These are phyloP conservation scores for Strigamia transsilvanica DNA, from an alignment of 2,888 invertebrate genomes.

Conservation along the genomic window DNA sequence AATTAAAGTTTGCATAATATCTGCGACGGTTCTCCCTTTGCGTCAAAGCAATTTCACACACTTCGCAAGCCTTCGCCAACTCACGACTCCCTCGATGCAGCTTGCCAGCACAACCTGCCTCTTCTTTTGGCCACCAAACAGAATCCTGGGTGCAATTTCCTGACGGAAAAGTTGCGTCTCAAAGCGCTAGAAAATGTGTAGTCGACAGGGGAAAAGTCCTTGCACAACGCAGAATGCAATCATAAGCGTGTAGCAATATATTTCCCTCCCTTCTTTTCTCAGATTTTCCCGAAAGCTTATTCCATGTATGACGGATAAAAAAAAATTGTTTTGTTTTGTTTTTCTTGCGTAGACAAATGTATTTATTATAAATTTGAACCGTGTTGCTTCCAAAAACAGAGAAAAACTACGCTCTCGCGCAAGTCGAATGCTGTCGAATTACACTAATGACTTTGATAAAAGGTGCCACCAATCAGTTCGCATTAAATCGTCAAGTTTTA, in stretches of 20 bases:
- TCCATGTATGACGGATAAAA: background rate
- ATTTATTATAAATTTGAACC: too few species aligned
- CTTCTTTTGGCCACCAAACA: conserved; percentile 28
- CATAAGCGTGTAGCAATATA: conserved; percentile 19
- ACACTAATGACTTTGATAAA: conserved; percentile 1
- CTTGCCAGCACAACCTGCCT: conserved; percentile 19
- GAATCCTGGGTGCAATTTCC: conserved; percentile 42
- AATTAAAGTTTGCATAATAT: conserved; percentile 39
- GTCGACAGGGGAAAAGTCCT: conserved; percentile 19
- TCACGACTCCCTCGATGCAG: conserved; percentile 36
- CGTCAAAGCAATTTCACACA: conserved; percentile 38
- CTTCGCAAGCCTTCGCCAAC: conserved; percentile 1
- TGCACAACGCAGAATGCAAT: background rate
- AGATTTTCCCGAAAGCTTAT: background rate
- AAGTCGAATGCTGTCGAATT: background rate
- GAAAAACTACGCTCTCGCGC: too few species aligned
- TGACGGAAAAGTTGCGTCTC: conserved; percentile 6
- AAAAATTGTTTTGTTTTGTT: background rate
- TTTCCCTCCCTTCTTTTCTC: background rate
- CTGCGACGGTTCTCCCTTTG: conserved; percentile 39
- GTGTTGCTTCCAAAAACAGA: too few species aligned
- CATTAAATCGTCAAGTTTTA: background rate
- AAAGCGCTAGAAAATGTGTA: conserved; percentile 23
- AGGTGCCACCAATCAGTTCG: background rate
- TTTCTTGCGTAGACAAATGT: too few species aligned